Conservation (phyloP, 2,888 invertebrate species). For the Trichogramma dendrolimi region DNA sequence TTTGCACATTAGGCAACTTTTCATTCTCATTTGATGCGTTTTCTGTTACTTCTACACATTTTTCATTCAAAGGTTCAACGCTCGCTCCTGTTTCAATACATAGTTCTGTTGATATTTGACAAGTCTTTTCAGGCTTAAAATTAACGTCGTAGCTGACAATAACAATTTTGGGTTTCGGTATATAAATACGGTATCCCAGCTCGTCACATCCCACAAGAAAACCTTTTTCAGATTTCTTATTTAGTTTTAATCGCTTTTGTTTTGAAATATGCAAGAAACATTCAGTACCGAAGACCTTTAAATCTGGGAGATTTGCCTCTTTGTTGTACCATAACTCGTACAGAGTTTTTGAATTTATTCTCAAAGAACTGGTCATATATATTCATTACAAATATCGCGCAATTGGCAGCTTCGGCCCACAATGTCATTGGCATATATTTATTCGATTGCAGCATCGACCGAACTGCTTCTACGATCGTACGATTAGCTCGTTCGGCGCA, state of each 20-base stretch:
- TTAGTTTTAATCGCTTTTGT: conserved; percentile 17
- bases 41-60: neutral
- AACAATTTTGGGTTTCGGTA: conserved; percentile 10
- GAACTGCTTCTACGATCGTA: too few species aligned
- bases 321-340: conserved; percentile 26
- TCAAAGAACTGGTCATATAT: conserved; percentile 24
- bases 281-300: conserved; percentile 28
- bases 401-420: too few species aligned
- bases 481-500: too few species aligned
- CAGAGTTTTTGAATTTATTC: conserved; percentile 19
- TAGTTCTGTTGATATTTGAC: too few species aligned
- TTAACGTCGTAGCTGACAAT: conserved; percentile 10
- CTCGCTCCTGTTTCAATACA: neutral
- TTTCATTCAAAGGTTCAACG: neutral
- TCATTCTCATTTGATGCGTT: neutral
- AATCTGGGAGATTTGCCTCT: conserved; percentile 9
- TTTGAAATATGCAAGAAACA: conserved; percentile 22
- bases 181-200: conserved; percentile 12
- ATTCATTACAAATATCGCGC: conserved; percentile 25
- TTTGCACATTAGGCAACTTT: neutral
- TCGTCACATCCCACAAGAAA: conserved; percentile 17
- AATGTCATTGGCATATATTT: too few species aligned
- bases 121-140: conserved; percentile 8
- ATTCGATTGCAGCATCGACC: too few species aligned
- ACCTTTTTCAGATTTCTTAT: conserved; percentile 15